phyloP scores from a whole-genome alignment of 2,888 invertebrate genomes.

The Brachyptera putata region DNA sequence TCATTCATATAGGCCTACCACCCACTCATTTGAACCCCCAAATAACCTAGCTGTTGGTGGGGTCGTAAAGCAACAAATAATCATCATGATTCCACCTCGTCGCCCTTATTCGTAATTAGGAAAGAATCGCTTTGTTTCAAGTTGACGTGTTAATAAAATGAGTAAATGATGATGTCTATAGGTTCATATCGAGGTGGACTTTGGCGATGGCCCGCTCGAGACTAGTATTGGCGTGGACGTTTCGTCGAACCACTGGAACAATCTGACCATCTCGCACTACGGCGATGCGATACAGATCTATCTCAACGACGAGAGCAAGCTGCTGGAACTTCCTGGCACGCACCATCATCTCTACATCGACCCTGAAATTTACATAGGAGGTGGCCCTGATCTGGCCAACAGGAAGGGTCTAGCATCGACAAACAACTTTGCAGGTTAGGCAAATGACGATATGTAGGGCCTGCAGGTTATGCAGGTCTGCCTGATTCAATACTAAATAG shows the following conservation, averaged over 20 bases:
- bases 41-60: no score
- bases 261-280: conserved; percentile 79
- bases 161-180: no score
- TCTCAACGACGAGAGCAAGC: conserved; percentile 67
- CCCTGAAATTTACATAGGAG: conserved; percentile 90
- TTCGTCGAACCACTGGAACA: conserved; percentile 81
- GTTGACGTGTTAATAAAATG: no score
- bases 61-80: no score
- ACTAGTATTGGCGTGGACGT: conserved; percentile 64
- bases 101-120: no score
- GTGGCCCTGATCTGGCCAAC: conserved; percentile 78
- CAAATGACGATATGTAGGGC: neutral
- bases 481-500: no score
- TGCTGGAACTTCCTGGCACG: conserved; percentile 67
- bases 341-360: conserved; percentile 77
- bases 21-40: no score
- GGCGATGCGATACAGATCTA: conserved; percentile 68
- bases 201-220: conserved; percentile 73
- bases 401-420: conserved; percentile 76
- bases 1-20: no score
- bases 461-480: no score
- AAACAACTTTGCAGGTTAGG: conserved; percentile 66
- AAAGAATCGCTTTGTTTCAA: no score
- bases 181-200: conserved; percentile 83
- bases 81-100: no score